Conservation (phyloP, 2,797 vertebrate species). For the Capromys pilorides region DNA sequence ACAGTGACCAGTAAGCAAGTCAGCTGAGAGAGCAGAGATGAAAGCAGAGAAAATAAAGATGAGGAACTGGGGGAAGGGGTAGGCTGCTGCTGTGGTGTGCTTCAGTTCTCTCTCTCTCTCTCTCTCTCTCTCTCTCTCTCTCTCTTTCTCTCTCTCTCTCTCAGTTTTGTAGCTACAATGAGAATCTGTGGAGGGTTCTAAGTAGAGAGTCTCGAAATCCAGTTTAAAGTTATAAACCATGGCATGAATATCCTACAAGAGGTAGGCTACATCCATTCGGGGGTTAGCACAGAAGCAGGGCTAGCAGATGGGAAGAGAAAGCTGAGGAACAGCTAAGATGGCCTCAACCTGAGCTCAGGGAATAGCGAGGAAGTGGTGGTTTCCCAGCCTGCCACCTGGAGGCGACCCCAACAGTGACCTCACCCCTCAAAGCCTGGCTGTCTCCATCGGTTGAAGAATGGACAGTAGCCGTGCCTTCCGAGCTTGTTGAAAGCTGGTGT, state of each 20-base stretch:
- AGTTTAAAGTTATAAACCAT: not conserved
- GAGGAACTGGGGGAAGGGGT: fast-evolving
- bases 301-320: fast-evolving
- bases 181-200: not conserved
- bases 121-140: too few relatives aligned
- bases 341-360: fast-evolving
- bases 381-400: not conserved
- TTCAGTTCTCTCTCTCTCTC: not conserved
- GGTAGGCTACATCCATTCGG: fast-evolving
- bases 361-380: fast-evolving
- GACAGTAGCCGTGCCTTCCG: fast-evolving
- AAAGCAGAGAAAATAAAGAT: fast-evolving
- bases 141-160: not conserved
- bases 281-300: too few relatives aligned
- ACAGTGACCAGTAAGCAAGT: not conserved
- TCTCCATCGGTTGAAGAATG: not conserved
- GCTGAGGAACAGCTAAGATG: fast-evolving
- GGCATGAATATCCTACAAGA: fast-evolving
- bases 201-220: not conserved
- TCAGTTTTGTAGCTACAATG: not conserved
- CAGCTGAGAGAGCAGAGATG: not conserved
- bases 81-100: fast-evolving
- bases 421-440: not conserved
- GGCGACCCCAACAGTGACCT: fast-evolving
- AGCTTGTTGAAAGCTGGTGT: not conserved